Evolutionary conservation across 2,888 invertebrate genomes (phyloP).

Genomic region (Antheraea yamamai): DNA sequence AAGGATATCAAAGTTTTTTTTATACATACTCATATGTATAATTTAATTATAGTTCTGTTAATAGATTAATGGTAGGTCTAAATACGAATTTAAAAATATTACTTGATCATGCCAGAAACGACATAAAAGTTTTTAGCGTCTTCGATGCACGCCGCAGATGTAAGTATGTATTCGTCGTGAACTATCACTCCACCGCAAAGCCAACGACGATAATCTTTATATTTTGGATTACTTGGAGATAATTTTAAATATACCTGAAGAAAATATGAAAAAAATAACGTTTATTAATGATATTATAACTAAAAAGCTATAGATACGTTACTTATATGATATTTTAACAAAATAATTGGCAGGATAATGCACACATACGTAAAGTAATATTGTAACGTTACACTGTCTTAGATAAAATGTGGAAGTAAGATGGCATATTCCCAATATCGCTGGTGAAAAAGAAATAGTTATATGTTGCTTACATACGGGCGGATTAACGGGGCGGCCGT

Average conservation of each 20-base stretch:
- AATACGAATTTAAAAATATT: neutral
- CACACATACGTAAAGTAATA: too few species aligned
- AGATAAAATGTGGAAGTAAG: too few species aligned
- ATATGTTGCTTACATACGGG: too few species aligned
- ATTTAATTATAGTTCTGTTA: neutral
- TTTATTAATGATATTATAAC: too few species aligned
- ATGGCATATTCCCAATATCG: too few species aligned
- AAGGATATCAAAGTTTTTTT: constrained; percentile 9
- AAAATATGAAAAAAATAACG: neutral
- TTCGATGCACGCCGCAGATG: constrained; percentile 61
- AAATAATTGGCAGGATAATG: too few species aligned
- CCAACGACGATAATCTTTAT: constrained; percentile 55
- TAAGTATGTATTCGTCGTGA: constrained; percentile 58
- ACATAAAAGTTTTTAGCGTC: constrained; percentile 56
- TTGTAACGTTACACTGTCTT: too few species aligned
- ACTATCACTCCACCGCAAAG: constrained; percentile 59
- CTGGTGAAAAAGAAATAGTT: too few species aligned
- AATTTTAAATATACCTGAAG: constrained; percentile 63
- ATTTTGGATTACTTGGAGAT: constrained; percentile 53
- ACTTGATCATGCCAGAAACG: constrained; percentile 54
- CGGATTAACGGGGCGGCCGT: too few species aligned
- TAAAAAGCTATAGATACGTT: too few species aligned
- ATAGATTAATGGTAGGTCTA: neutral
- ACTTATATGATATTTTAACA: too few species aligned
- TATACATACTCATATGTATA: neutral